These are phyloP conservation scores for Alauda arvensis DNA, from an alignment of 2,797 vertebrate genomes.

Conservation along the genomic window DNA sequence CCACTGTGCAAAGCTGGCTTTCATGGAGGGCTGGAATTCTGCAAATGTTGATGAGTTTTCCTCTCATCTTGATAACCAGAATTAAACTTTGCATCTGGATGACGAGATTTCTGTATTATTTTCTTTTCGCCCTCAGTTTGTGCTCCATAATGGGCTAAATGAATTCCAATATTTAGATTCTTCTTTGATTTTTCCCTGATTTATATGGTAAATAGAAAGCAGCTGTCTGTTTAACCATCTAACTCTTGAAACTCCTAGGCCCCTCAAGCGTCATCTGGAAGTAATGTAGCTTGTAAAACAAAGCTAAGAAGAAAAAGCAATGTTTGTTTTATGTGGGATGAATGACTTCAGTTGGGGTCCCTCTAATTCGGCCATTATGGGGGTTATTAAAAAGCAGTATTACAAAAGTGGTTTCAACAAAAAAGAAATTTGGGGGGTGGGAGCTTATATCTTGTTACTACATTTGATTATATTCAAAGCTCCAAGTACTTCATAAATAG, in stretches of 20 bases:
- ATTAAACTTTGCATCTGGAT: background rate
- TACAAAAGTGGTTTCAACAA: slow-evolving; percentile 76
- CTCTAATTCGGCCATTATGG: slow-evolving; percentile 85
- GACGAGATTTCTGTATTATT: background rate
- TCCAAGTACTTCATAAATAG: slow-evolving; percentile 63
- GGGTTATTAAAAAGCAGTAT: slow-evolving; percentile 81
- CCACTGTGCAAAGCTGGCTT: background rate
- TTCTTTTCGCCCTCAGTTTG: slow-evolving; percentile 23
- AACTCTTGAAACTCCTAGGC: slow-evolving; percentile 69
- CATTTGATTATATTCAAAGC: slow-evolving; percentile 68
- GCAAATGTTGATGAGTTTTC: background rate
- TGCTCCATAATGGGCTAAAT: slow-evolving; percentile 52
- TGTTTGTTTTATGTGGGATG: slow-evolving; percentile 94
- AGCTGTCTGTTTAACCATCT: slow-evolving; percentile 77
- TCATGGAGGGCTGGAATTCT: background rate
- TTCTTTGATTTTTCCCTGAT: slow-evolving; percentile 76
- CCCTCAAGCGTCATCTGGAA: slow-evolving; percentile 89
- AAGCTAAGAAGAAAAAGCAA: slow-evolving; percentile 84
- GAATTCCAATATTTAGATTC: slow-evolving; percentile 64
- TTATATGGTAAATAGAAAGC: slow-evolving; percentile 79
- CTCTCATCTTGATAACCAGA: background rate
- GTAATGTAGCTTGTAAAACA: slow-evolving; percentile 85
- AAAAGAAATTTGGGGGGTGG: slow-evolving; percentile 27
- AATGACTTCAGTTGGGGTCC: slow-evolving; percentile 79
- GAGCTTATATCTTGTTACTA: slow-evolving; percentile 69